A percentile compares a stretch with the other conserved stretches of the same genome.
These are phyloP conservation scores for Dreissena rostriformis DNA, from an alignment of 1,140 invertebrate species.

Conservation along the genomic window DNA sequence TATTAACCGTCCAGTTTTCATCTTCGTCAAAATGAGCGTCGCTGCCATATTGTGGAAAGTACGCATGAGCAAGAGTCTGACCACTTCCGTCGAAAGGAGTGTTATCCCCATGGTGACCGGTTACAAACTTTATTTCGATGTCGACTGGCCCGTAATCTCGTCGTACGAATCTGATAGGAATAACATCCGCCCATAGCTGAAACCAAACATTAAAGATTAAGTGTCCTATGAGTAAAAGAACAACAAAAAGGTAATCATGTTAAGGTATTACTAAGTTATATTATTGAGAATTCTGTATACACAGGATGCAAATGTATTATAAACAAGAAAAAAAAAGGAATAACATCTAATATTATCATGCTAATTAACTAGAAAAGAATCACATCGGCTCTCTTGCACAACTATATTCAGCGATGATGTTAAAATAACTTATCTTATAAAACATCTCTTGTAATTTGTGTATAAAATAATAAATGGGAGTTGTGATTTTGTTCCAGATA, in stretches of 20 bases:
- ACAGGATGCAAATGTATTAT: too few relatives aligned
- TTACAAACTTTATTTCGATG: conserved; percentile 76
- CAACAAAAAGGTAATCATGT: not conserved
- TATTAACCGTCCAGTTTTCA: conserved; percentile 76
- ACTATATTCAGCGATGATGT: too few relatives aligned
- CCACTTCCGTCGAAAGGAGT: conserved; percentile 79
- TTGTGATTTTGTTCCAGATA: too few relatives aligned
- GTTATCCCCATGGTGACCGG: conserved; percentile 74
- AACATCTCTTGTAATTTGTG: too few relatives aligned
- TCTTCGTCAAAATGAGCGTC: conserved; percentile 83
- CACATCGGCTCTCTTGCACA: too few relatives aligned
- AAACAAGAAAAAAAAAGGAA: not conserved
- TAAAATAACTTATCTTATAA: too few relatives aligned
- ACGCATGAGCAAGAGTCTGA: conserved; percentile 80
- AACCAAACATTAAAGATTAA: not conserved
- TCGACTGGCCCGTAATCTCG: conserved; percentile 63
- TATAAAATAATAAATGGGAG: too few relatives aligned
- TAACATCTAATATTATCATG: not conserved
- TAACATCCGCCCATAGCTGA: conserved; percentile 76
- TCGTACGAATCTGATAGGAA: conserved; percentile 71
- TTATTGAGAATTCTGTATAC: not conserved
- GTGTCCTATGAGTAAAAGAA: not conserved
- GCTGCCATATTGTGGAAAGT: conserved; percentile 88
- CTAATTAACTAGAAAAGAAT: too few relatives aligned
- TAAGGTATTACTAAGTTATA: not conserved